These are phyloP conservation scores for Phainopepla nitens DNA, from an alignment of 2,113 vertebrate genomes.

Conservation along the genomic window DNA sequence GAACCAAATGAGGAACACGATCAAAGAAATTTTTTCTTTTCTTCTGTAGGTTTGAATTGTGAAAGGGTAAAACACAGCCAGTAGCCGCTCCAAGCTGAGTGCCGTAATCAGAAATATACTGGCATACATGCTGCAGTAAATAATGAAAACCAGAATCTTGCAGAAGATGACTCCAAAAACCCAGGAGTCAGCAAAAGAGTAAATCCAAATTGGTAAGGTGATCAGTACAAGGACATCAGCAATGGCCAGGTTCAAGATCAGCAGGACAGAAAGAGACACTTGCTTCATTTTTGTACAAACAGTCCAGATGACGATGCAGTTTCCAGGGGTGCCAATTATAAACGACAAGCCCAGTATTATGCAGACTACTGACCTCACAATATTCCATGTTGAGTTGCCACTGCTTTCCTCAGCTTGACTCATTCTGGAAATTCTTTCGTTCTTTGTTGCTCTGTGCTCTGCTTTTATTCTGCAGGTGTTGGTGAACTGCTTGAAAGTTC, in stretches of 20 bases:
- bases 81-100: slow-evolving; percentile 70
- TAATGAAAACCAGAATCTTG: slow-evolving; percentile 58
- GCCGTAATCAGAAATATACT: slow-evolving; percentile 70
- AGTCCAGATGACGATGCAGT: slow-evolving; percentile 63
- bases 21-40: neutral
- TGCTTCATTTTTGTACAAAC: slow-evolving; percentile 55
- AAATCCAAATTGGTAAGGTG: slow-evolving; percentile 73
- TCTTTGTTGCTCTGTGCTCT: neutral
- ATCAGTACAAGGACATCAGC: slow-evolving; percentile 70
- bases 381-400: neutral
- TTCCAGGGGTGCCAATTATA: slow-evolving; percentile 70
- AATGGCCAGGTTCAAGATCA: slow-evolving; percentile 73
- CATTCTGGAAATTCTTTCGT: neutral
- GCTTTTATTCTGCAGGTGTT: neutral
- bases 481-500: neutral
- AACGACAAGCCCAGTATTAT: slow-evolving; percentile 48
- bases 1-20: slow-evolving; percentile 47
- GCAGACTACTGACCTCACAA: slow-evolving; percentile 35
- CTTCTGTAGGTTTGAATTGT: slow-evolving; percentile 42
- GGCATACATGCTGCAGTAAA: slow-evolving; percentile 72
- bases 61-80: slow-evolving; percentile 70
- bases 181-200: slow-evolving; percentile 65
- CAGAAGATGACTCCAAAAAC: slow-evolving; percentile 53
- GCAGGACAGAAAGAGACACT: slow-evolving; percentile 58
- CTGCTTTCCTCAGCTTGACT: neutral